Evolutionary conservation across 2,888 invertebrate species (phyloP), one percentile per base, ranked within the genome.

Genomic region (Alcis repandata): DNA sequence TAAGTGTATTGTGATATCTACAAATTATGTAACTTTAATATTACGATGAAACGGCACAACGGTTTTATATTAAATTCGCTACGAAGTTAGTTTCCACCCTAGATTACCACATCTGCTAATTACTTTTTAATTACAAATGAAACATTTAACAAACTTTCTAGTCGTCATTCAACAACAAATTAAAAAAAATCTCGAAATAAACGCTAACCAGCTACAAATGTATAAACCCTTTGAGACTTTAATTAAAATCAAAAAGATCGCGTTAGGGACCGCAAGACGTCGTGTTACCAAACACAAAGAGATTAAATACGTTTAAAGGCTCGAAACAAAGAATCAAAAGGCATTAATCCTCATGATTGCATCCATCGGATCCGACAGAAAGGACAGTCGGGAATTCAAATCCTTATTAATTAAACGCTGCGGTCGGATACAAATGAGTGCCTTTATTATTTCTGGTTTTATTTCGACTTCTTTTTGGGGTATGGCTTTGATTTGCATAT

Each of bases 331-430:
- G 59, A 48, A 49, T 49, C 19, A 59, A 59, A 57, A 49, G 49
- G 56, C 33, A 49, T 59, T 41, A 59, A 49, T 59, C 49, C 40
- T 48, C 41, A 27, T 32, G 22, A 53, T 54, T 53, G 45, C 52
- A 60, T 22, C 45, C 41, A 52, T 45, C 17, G 2, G 41, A n/a
- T 22, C 19, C 33, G 27, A 43, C 38, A 17, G 33, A 52, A 52
- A 60, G 36, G 17, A 27, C 32, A 43, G 27, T 13, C 8, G 17
- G n/a, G 43, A 11, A 27, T 41, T 41, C 41, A 17, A 58, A 58
- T 38, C 15, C 58, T 27, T 20, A 58, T 58, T 58, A 59, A 49
- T 59, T 49, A 49, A 49, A 59, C 27, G 15, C 48, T 27, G 48
- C 13, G 32, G 38, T 38, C 22, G 36, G 3, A 20, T n/a, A 10